Evolutionary conservation across 1,140 invertebrate genomes (phyloP).

Genomic region (Antheraea mylitta): DNA sequence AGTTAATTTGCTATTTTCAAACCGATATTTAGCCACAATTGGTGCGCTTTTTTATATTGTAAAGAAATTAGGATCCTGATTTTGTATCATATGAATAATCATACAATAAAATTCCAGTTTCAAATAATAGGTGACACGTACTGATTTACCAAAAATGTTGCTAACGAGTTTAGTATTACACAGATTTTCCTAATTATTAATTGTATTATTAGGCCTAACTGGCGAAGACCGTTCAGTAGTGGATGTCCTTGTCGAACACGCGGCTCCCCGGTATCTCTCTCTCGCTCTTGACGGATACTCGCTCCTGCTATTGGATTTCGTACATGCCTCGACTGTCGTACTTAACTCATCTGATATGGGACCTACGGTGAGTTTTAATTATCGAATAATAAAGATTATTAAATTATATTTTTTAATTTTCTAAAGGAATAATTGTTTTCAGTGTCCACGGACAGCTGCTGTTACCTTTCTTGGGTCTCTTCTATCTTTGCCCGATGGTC

Average conservation of each 20-base stretch:
- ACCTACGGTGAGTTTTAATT: constrained; percentile 79
- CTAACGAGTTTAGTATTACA: too few species aligned
- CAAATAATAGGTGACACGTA: too few species aligned
- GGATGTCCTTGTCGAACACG: constrained; percentile 81
- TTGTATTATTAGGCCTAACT: constrained; percentile 73
- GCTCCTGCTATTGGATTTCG: constrained; percentile 92
- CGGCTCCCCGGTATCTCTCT: constrained; percentile 92
- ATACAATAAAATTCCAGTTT: too few species aligned
- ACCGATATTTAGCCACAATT: too few species aligned
- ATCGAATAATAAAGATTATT: background rate
- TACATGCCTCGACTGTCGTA: constrained; percentile 93
- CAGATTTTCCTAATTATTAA: background rate
- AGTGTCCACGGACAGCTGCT: constrained; percentile 93
- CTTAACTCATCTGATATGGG: constrained; percentile 89
- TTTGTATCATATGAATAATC: too few species aligned
- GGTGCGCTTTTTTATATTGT: too few species aligned
- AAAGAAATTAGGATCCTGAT: too few species aligned
- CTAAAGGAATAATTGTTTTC: constrained; percentile 6
- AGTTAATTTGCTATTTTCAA: too few species aligned
- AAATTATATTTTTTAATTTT: background rate
- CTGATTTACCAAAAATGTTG: too few species aligned
- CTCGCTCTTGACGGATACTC: constrained; percentile 93
- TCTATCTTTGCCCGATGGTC: constrained; percentile 88
- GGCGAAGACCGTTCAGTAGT: constrained; percentile 81
- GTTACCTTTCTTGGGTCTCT: constrained; percentile 94